Base-by-base conservation (phyloP, 2,113 vertebrate species). In the Ellobius talpinus region DNA sequence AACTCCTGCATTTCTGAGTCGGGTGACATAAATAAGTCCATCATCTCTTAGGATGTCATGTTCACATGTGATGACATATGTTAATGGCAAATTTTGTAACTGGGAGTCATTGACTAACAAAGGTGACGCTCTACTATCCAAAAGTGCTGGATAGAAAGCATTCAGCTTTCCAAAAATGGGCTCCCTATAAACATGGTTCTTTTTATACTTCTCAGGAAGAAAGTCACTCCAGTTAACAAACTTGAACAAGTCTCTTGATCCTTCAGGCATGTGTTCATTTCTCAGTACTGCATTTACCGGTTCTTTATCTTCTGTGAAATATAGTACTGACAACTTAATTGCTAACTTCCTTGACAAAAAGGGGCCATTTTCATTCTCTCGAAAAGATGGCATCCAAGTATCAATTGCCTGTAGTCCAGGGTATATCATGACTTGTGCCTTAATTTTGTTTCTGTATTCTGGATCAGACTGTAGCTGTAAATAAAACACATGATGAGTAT, bases 31-130 rank as follows among this genome's bases (percentile, higher is more conserved):
- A 98, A 99, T 99, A 50, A 98, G 47, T 0, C 99, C 99, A 0
- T 99, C 99, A 26, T 99, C 99, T n/a, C 99, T 98, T 29, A 99
- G 97, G 9, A 99, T 98, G 0, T 99, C 99, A 45, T 99, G 98
- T 97, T 99, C 96, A 45, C 99, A 99, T 1, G 99, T 99, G 36
- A 99, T 74, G 4, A 99, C 4, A n/a, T 98, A 99, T 29, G 99
- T 98, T 47, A 78, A 98, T 31, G 99, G 99, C 87, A 99, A 98
- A 0, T 87, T 88, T 10, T 3, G 96, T 4, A 99, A 97, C 55
- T 86, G 97, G 0, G 97, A 29, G 1, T 99, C 98, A 0, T 97
- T 66, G 39, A 77, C 99, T 97, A 99, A 97, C 94, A 99, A 97
- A 0, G 99, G 99, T 0, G 99, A 98, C 0, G 98, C 97, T 3